phyloP scores from a whole-genome alignment of 2,888 invertebrate genomes.

The Achlya flavicornis region DNA sequence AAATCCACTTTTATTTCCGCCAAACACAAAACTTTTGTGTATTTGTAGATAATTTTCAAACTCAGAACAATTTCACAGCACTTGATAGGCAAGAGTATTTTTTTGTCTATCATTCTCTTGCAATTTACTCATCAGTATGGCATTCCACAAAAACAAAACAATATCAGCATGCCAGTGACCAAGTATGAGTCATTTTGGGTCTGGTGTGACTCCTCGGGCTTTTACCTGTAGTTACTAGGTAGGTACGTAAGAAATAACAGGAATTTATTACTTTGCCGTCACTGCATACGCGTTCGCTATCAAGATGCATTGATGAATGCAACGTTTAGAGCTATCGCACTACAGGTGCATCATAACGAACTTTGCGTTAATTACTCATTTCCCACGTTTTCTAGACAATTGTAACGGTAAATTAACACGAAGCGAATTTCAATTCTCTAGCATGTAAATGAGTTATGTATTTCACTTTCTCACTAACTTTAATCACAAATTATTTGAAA shows the following conservation, averaged over 20 bases:
- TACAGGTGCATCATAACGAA: constrained; percentile 79
- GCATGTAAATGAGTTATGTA: constrained; percentile 57
- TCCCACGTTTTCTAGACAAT: constrained; percentile 60
- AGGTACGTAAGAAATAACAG: constrained; percentile 57
- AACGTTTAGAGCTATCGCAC: constrained; percentile 51
- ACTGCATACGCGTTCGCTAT: constrained; percentile 49
- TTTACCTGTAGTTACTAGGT: constrained; percentile 57
- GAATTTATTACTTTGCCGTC: constrained; percentile 43
- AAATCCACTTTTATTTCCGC: constrained; percentile 28
- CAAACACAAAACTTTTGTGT: constrained; percentile 19
- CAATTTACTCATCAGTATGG: constrained; percentile 69
- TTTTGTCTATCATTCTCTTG: constrained; percentile 36
- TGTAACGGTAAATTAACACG: constrained; percentile 72
- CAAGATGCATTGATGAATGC: constrained; percentile 52
- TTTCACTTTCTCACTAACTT: constrained; percentile 72
- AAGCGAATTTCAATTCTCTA: constrained; percentile 48
- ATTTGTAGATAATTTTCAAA: constrained; percentile 21
- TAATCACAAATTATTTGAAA: constrained; percentile 66
- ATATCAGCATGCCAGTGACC: constrained; percentile 64
- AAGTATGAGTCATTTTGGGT: constrained; percentile 77
- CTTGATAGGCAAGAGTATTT: constrained; percentile 34
- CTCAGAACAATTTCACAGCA: constrained; percentile 33
- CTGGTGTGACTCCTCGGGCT: constrained; percentile 53
- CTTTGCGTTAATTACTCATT: constrained; percentile 58
- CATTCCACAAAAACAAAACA: constrained; percentile 77